Percentiles rank a stretch among this genome's conserved stretches.
phyloP scores from a whole-genome alignment of 2,888 invertebrate genomes.

The Shargacucullia verbasci region DNA sequence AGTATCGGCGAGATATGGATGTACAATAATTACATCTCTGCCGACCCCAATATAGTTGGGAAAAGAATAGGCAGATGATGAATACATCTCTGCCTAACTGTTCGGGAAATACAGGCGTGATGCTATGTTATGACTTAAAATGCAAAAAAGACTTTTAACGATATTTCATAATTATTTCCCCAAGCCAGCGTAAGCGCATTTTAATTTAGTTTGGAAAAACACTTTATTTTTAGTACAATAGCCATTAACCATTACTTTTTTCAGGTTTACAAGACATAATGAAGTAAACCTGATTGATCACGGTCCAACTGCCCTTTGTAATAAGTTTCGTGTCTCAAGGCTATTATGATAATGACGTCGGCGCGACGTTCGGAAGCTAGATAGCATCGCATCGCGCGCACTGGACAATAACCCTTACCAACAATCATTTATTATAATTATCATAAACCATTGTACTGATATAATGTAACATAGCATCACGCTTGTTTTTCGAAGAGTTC shows the following conservation, averaged over 20 bases:
- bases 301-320: constrained; percentile 66
- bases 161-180: constrained; percentile 1
- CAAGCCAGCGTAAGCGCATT: neutral
- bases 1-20: too few species aligned
- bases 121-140: too few species aligned
- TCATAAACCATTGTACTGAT: constrained; percentile 71
- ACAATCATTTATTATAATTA: constrained; percentile 83
- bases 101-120: too few species aligned
- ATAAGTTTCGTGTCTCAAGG: constrained; percentile 82
- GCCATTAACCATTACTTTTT: constrained; percentile 26
- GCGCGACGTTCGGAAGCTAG: constrained; percentile 84
- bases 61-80: too few species aligned
- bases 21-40: too few species aligned
- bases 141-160: too few species aligned
- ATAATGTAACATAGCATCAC: too few species aligned
- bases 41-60: too few species aligned
- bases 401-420: constrained; percentile 86
- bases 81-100: too few species aligned
- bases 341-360: constrained; percentile 84
- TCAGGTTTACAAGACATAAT: constrained; percentile 66
- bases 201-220: neutral
- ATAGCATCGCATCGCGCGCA: constrained; percentile 86
- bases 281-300: constrained; percentile 81
- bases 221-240: neutral
- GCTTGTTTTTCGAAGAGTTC: too few species aligned